Conservation (phyloP, 2,888 invertebrate genomes). For the Sesia apiformis region DNA sequence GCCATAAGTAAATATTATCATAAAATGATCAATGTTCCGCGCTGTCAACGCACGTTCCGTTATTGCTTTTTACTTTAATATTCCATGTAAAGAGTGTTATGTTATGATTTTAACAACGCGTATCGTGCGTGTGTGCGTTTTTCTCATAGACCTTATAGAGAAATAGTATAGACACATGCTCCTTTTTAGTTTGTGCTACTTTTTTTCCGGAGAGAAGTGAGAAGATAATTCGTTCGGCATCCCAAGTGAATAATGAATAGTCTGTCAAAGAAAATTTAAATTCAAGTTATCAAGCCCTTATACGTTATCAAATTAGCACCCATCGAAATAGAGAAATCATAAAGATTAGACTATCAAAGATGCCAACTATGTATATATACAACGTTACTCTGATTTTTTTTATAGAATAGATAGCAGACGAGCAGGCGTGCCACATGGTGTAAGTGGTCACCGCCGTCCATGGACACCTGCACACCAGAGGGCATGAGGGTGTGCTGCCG, state of each 20-base stretch:
- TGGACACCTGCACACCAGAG: no score
- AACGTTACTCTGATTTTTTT: no score
- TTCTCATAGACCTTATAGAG: neutral
- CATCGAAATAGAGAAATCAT: no score
- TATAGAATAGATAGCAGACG: no score
- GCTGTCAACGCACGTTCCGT: neutral
- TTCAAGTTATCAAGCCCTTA: no score
- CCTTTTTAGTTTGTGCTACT: neutral
- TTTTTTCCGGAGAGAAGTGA: neutral
- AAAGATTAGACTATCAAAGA: no score
- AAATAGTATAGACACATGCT: neutral
- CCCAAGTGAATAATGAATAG: neutral
- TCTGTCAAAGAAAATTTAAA: no score
- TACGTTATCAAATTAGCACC: no score
- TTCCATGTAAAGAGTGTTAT: neutral
- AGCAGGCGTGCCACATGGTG: no score
- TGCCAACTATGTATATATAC: no score
- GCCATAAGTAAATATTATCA: constrained; percentile 48
- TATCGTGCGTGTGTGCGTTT: neutral
- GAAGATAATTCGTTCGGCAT: neutral
- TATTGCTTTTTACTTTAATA: neutral
- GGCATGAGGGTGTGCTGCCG: no score
- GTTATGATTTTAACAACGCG: neutral
- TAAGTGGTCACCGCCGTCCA: no score
- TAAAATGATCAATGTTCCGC: constrained; percentile 34